Evolutionary conservation across 2,797 vertebrate genomes (phyloP).

Genomic region (Monodelphis domestica): DNA sequence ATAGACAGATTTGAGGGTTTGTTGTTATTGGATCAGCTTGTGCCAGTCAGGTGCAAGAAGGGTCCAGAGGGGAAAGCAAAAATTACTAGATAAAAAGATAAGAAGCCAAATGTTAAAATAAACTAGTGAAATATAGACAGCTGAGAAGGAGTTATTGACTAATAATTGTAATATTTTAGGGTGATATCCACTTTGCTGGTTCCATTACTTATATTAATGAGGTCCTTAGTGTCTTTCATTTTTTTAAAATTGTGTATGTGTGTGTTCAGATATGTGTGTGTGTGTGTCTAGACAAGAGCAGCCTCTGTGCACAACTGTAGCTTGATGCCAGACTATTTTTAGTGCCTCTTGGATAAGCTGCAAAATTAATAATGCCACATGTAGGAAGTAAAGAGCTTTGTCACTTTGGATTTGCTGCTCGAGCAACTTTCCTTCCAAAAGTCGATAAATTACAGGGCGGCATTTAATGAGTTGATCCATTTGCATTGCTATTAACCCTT

Average conservation of each 20-base stretch:
- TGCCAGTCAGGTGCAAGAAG: not conserved
- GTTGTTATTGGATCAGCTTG: not conserved
- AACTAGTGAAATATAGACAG: not conserved
- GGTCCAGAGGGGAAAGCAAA: not conserved
- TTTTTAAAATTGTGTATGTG: conserved; percentile 24
- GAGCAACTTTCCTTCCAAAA: conserved; percentile 50
- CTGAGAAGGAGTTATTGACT: conserved; percentile 70
- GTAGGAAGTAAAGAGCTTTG: conserved; percentile 50
- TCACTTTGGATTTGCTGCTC: conserved; percentile 40
- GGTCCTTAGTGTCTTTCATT: conserved; percentile 62
- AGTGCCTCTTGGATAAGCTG: conserved; percentile 27
- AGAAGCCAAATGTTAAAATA: conserved; percentile 27
- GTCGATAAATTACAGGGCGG: not conserved
- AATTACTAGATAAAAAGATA: conserved; percentile 29
- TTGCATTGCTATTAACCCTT: conserved; percentile 34
- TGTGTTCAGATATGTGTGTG: conserved; percentile 55
- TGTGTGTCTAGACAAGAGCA: conserved; percentile 46
- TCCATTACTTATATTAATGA: conserved; percentile 64
- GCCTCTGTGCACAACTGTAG: conserved; percentile 13
- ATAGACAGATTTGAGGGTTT: not conserved
- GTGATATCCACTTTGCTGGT: conserved; percentile 61
- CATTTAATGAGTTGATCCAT: conserved; percentile 55
- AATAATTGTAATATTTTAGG: conserved; percentile 72
- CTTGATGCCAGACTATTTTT: conserved; percentile 56
- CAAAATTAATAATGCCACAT: conserved; percentile 63